phyloP scores from a whole-genome alignment of 2,888 invertebrate species.

The Oscheius sp. region DNA sequence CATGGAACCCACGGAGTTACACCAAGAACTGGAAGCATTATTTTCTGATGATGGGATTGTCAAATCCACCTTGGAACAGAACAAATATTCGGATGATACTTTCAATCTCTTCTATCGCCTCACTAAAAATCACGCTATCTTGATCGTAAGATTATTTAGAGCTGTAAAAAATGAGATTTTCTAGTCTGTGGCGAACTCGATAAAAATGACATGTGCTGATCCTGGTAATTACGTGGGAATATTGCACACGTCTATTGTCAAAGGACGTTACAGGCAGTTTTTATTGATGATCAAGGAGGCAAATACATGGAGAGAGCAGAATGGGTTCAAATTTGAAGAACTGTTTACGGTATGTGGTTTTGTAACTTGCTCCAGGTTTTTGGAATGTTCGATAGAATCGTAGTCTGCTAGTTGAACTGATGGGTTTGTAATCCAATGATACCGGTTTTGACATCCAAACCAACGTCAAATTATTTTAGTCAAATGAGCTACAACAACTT shows the following conservation, averaged over 20 bases:
- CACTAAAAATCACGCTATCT: neutral
- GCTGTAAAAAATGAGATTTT: neutral
- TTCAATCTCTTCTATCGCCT: neutral
- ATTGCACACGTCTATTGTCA: no score
- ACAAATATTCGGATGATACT: neutral
- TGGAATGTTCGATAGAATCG: no score
- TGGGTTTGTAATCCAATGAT: no score
- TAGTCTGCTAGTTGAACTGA: no score
- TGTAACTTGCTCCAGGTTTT: no score
- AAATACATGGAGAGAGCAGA: neutral
- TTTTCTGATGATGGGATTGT: neutral
- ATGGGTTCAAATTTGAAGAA: conserved; percentile 4
- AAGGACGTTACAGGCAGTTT: neutral
- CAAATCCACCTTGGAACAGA: neutral
- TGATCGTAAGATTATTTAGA: neutral
- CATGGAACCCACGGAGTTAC: no score
- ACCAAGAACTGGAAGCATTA: neutral
- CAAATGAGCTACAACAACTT: no score
- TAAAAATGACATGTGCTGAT: neutral
- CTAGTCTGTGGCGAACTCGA: neutral
- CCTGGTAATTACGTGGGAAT: neutral
- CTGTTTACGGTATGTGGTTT: neutral
- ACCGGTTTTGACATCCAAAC: no score
- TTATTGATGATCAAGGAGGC: neutral
- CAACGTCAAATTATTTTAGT: no score